These are phyloP conservation scores for fruit fly (Drosophila melanogaster) DNA, from an alignment of 1,140 invertebrate species.

Conservation along the genomic window DNA sequence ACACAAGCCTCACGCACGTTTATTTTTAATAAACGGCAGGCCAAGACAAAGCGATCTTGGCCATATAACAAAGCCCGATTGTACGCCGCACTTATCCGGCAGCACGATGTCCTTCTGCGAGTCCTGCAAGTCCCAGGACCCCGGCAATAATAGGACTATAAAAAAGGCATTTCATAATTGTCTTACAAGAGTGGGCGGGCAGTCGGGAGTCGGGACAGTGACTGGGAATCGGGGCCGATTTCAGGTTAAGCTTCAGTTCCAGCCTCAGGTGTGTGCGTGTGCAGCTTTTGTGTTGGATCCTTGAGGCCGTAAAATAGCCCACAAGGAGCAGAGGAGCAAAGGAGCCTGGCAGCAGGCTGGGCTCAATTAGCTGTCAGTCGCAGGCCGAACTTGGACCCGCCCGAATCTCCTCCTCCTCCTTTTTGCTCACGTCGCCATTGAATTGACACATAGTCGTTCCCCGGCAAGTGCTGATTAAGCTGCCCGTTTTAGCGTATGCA, in stretches of 20 bases:
- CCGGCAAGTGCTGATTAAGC: slow-evolving; percentile 62
- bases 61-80: slow-evolving; percentile 52
- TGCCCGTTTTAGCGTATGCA: slow-evolving; percentile 29
- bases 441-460: slow-evolving; percentile 59
- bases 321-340: slow-evolving; percentile 12
- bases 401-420: slow-evolving; percentile 11
- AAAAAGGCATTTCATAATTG: slow-evolving; percentile 80
- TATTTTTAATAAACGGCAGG: slow-evolving; percentile 44
- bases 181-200: slow-evolving; percentile 52
- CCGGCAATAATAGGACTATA: slow-evolving; percentile 75
- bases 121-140: slow-evolving; percentile 2
- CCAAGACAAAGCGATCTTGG: slow-evolving; percentile 50
- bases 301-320: slow-evolving; percentile 63
- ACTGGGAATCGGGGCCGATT: slow-evolving; percentile 5
- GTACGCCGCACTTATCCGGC: slow-evolving; percentile 1
- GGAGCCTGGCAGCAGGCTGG: slow-evolving; percentile 24
- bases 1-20: slow-evolving; percentile 24
- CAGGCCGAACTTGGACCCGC: slow-evolving; percentile 34
- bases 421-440: slow-evolving; percentile 25
- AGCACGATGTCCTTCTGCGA: slow-evolving; percentile 3
- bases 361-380: slow-evolving; percentile 74
- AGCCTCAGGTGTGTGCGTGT: slow-evolving; percentile 50
- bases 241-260: slow-evolving; percentile 9
- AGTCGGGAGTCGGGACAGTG: slow-evolving; percentile 1
- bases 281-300: slow-evolving; percentile 54